Evolutionary conservation across 2,888 invertebrate species (phyloP).

Genomic region (Synanthedon vespiformis): DNA sequence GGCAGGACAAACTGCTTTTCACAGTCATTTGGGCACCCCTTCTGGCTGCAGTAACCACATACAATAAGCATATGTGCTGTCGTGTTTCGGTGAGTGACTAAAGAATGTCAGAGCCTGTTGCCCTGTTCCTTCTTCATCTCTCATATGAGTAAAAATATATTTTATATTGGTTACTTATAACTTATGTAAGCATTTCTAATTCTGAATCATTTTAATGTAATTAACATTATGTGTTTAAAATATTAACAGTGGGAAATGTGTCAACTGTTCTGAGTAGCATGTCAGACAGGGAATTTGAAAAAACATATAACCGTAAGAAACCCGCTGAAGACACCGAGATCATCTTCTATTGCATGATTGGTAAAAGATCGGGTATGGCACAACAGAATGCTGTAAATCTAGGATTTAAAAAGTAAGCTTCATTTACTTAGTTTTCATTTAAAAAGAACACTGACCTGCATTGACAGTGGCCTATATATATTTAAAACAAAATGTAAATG

Average conservation of each 20-base stretch:
- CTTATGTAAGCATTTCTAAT: too few relatives aligned
- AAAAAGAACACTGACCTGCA: neutral
- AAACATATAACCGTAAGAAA: conserved; percentile 69
- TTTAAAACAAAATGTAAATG: neutral
- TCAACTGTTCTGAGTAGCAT: conserved; percentile 45
- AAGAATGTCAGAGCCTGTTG: too few relatives aligned
- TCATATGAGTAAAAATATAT: neutral
- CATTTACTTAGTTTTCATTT: neutral
- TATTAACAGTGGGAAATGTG: conserved; percentile 65
- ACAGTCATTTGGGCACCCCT: too few relatives aligned
- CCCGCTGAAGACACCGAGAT: conserved; percentile 70
- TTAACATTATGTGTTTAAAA: neutral
- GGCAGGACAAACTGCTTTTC: too few relatives aligned
- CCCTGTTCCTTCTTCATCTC: too few relatives aligned
- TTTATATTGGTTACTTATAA: too few relatives aligned
- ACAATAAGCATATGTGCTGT: too few relatives aligned
- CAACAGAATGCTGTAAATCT: conserved; percentile 67
- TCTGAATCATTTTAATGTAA: neutral
- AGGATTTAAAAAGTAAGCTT: conserved; percentile 73
- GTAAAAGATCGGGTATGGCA: conserved; percentile 74
- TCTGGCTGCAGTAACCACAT: too few relatives aligned
- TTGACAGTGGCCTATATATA: neutral
- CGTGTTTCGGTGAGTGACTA: too few relatives aligned
- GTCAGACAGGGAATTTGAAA: conserved; percentile 65
- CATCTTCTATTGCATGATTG: conserved; percentile 78